Base-by-base conservation (phyloP, 2,113 vertebrate species). In the Charina bottae region DNA sequence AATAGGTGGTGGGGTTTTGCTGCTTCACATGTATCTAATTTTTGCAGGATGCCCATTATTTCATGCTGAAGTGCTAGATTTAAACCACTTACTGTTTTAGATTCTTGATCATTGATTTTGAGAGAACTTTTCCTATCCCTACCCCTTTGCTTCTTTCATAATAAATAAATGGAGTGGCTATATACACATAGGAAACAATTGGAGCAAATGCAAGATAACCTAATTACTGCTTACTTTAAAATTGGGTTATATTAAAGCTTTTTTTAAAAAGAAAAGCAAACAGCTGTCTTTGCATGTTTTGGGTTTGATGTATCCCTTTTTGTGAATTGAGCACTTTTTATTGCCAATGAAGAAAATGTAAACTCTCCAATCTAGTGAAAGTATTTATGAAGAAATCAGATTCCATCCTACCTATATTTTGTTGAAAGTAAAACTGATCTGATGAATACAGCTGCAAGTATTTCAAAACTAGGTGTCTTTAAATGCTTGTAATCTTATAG, bases 291-390 rank as follows among this genome's bases (percentile, higher is more conserved):
- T 97, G 98, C 98, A 98, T 97, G 98, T 99, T 98, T 91, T 98
- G 97, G 95, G 98, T 98, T 99, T 97, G 96, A 97, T 97, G 95
- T 96, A 96, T 96, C 95, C 90, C 89, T 91, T 97, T 93, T 95
- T 93, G 95, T 97, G 95, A 96, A 95, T 83, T 95, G 91, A 97
- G 93, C 97, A 94, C 96, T 96, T 94, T 90, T 92, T 91, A 97
- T 96, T 97, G 96, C 95, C 96, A 97, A 92, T 95, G 95, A 96
- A 96, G 95, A 96, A 97, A 94, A 95, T 90, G 90, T 94, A 97
- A 95, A 94, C 68, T 94, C 92, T 92, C 88, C 21, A 55, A 91
- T 91, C 89, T 91, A 94, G 84, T 95, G 93, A 93, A 92, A 94
- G 46, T 94, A 92, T 96, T 93, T 94, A 93, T 93, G 88, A 96